Evolutionary conservation across 1,140 invertebrate species (phyloP).

Genomic region (Bombyx mori): DNA sequence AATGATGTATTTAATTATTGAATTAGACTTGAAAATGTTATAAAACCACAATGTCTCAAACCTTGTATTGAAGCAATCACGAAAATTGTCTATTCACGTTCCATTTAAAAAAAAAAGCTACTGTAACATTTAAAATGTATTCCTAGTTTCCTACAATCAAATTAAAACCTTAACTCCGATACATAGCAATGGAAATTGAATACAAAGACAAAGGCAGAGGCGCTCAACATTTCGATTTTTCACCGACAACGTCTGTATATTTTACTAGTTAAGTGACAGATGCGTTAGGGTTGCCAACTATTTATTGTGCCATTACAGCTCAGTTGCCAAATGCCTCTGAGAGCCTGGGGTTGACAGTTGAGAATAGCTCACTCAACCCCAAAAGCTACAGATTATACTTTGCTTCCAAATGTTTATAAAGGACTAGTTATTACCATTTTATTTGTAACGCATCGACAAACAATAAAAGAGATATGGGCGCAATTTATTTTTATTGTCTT

Average conservation of each 20-base stretch:
- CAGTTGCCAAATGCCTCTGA: conserved; percentile 54
- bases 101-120: too few relatives aligned
- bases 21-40: too few relatives aligned
- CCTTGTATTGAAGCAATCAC: too few relatives aligned
- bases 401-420: conserved; percentile 33
- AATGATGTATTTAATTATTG: too few relatives aligned
- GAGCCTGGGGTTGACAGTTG: conserved; percentile 54
- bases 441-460: conserved; percentile 57
- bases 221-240: conserved; percentile 51
- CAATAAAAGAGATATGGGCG: conserved; percentile 51
- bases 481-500: conserved; percentile 65
- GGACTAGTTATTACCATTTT: conserved; percentile 44
- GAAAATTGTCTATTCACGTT: too few relatives aligned
- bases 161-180: too few relatives aligned
- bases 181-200: too few relatives aligned
- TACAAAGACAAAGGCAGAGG: conserved; percentile 31
- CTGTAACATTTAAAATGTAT: too few relatives aligned
- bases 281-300: conserved; percentile 63
- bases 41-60: too few relatives aligned
- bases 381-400: conserved; percentile 40
- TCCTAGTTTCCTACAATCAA: too few relatives aligned
- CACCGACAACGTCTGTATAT: conserved; percentile 68
- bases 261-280: conserved; percentile 70
- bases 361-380: conserved; percentile 46
- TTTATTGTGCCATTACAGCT: conserved; percentile 67